Percentiles rank a stretch among this genome's conserved stretches.
Conservation (phyloP, 2,113 vertebrate genomes). For the Nannospalax galili region DNA sequence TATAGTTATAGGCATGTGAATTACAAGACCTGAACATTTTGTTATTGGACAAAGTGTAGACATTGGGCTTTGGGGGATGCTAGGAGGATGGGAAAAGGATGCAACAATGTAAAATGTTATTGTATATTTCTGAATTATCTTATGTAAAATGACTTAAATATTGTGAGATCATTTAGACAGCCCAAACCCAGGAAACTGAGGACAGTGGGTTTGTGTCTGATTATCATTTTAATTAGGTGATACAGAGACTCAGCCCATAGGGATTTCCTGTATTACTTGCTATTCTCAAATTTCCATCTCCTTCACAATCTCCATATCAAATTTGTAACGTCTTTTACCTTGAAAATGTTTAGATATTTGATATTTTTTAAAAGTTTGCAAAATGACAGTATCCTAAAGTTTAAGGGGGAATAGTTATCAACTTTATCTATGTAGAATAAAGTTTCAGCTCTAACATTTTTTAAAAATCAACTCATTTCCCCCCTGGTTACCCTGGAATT, state of each 20-base stretch:
- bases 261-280: not conserved
- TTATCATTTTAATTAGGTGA: not conserved
- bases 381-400: slow-evolving; percentile 7
- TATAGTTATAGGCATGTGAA: not conserved
- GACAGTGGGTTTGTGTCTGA: not conserved
- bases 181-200: not conserved
- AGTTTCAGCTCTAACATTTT: not conserved
- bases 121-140: not conserved
- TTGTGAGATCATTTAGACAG: slow-evolving; percentile 20
- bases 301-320: not conserved
- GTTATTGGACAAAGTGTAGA: not conserved
- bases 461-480: not conserved
- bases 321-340: slow-evolving; percentile 10
- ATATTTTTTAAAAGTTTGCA: not conserved
- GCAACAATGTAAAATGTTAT: not conserved
- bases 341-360: not conserved
- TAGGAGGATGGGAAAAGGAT: not conserved
- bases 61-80: not conserved
- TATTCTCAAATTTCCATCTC: slow-evolving; percentile 24
- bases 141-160: slow-evolving; percentile 28
- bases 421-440: not conserved
- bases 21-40: slow-evolving; percentile 4
- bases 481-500: not conserved
- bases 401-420: slow-evolving; percentile 13
- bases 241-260: not conserved